These are phyloP conservation scores for Drosophila baimaii DNA, from an alignment of 1,140 invertebrate species.

Conservation along the genomic window DNA sequence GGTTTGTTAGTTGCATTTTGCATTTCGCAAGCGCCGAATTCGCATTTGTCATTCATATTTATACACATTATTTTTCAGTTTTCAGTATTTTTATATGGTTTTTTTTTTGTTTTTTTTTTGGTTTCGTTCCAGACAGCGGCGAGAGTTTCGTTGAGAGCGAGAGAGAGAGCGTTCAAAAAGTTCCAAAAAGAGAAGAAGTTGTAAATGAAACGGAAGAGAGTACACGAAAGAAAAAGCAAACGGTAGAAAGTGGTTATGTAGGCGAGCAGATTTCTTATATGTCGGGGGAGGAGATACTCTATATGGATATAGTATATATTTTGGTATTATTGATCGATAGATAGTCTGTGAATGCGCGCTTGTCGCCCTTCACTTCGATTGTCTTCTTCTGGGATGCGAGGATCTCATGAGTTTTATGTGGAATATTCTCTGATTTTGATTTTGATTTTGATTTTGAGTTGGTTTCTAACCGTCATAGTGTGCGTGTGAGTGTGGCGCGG, in stretches of 20 bases:
- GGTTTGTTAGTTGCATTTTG: constrained; percentile 26
- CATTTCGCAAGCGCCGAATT: constrained; percentile 67
- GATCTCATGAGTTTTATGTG: constrained; percentile 21
- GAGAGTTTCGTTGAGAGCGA: constrained; percentile 67
- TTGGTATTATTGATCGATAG: neutral
- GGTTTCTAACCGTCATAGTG: constrained; percentile 12
- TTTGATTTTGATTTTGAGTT: constrained; percentile 6
- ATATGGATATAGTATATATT: constrained; percentile 15
- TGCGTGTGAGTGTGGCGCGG: constrained; percentile 2
- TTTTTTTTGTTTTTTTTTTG: constrained; percentile 37
- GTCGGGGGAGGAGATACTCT: constrained; percentile 18
- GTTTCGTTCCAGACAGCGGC: constrained; percentile 66
- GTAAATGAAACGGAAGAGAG: constrained; percentile 76
- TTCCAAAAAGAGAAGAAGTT: constrained; percentile 71
- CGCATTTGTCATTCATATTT: constrained; percentile 48
- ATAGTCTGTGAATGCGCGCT: constrained; percentile 2
- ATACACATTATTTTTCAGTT: constrained; percentile 16
- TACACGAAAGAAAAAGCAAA: constrained; percentile 72
- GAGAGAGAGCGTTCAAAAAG: constrained; percentile 63
- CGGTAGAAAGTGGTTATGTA: constrained; percentile 69
- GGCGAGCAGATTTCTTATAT: constrained; percentile 58
- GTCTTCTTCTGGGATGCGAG: constrained; percentile 2
- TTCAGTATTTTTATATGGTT: constrained; percentile 17
- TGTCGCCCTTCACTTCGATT: constrained; percentile 5
- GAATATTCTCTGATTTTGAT: constrained; percentile 16